A percentile compares a stretch with the other conserved stretches of the same genome.
These are phyloP conservation scores for Tachuris rubrigastra DNA, from an alignment of 2,113 vertebrate species.

Conservation along the genomic window DNA sequence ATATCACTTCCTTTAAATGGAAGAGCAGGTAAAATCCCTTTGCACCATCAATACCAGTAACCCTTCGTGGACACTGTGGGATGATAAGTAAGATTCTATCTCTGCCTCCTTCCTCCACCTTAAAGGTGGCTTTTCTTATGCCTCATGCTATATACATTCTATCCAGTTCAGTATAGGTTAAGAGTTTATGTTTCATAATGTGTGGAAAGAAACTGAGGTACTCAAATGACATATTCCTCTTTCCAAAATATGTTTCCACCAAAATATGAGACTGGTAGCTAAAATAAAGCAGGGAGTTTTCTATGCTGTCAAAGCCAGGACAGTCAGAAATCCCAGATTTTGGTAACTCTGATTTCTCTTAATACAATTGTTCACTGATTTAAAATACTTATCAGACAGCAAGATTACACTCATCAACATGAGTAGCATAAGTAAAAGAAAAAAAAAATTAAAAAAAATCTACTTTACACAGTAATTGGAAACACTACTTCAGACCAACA, in stretches of 20 bases:
- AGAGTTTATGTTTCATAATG: not conserved
- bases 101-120: not conserved
- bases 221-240: not conserved
- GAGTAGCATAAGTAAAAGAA: not conserved
- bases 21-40: not conserved
- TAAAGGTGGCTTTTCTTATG: not conserved
- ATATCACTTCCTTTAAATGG: not conserved
- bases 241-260: not conserved
- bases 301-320: not conserved
- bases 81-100: not conserved
- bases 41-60: not conserved
- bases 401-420: not conserved
- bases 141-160: not conserved
- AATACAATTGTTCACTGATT: not conserved
- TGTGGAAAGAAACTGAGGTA: not conserved
- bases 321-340: not conserved
- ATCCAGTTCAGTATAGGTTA: not conserved
- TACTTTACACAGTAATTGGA: not conserved
- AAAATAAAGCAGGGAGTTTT: not conserved
- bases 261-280: not conserved
- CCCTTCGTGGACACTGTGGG: not conserved
- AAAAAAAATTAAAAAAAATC: not conserved
- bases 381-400: not conserved
- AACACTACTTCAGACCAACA: not conserved
- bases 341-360: not conserved